Percentiles rank a stretch among this genome's conserved stretches.
These are phyloP conservation scores for Rachycentron canadum DNA, from an alignment of 2,797 vertebrate species.

Conservation along the genomic window DNA sequence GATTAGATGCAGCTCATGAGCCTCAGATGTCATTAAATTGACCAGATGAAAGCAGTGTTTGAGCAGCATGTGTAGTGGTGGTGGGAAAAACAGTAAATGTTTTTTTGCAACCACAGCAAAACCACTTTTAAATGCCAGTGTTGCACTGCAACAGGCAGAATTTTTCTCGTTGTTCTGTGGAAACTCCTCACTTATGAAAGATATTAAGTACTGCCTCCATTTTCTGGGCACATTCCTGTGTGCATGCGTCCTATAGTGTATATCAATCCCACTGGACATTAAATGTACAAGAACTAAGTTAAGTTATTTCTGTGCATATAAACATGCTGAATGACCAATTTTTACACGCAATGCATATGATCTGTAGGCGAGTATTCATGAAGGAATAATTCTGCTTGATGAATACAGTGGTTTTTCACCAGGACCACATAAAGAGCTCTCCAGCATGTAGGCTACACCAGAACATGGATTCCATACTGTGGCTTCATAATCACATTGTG, in stretches of 20 bases:
- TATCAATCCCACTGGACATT: not conserved
- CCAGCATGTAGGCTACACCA: constrained; percentile 42
- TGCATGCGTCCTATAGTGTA: not conserved
- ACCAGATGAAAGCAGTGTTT: constrained; percentile 21
- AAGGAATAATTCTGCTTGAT: constrained; percentile 27
- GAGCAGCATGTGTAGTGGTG: not conserved
- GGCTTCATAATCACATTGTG: constrained; percentile 42
- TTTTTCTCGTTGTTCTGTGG: not conserved
- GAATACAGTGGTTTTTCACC: constrained; percentile 39
- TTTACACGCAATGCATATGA: not conserved
- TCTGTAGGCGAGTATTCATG: not conserved
- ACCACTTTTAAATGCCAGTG: not conserved
- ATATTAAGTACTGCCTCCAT: not conserved
- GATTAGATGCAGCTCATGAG: constrained; percentile 28
- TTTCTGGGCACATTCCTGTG: not conserved
- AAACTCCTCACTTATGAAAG: not conserved
- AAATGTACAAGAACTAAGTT: not conserved
- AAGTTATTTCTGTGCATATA: not conserved
- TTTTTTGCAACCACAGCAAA: not conserved
- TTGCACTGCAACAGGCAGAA: not conserved
- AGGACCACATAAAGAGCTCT: constrained; percentile 52
- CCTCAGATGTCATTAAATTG: constrained; percentile 19
- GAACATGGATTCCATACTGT: constrained; percentile 52
- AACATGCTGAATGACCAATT: not conserved
- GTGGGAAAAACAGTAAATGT: constrained; percentile 4